Evolutionary conservation across 2,797 vertebrate species (phyloP).

Genomic region (Ambastaia sidthimunki): DNA sequence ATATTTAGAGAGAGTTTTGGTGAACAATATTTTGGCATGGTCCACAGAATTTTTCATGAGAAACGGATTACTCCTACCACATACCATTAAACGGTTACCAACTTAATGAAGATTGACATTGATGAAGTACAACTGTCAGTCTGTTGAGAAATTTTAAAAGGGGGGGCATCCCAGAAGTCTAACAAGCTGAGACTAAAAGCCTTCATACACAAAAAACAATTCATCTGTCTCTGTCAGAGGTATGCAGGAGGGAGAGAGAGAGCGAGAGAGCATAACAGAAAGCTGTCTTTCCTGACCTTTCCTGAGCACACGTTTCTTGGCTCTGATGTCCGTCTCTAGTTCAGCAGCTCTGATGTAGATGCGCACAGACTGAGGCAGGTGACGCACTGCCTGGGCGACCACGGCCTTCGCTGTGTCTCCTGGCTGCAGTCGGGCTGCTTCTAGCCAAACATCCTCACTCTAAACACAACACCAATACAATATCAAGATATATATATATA

Average conservation of each 20-base stretch:
- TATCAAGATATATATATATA: no score
- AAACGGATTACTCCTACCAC: not conserved
- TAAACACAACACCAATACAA: not conserved
- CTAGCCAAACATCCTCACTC: constrained; percentile 98
- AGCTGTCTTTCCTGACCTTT: constrained; percentile 82
- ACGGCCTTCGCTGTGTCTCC: constrained; percentile 97
- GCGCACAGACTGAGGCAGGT: constrained; percentile 93
- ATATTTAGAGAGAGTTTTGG: no score
- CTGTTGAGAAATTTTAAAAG: constrained; percentile 11
- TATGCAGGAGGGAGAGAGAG: constrained; percentile 66
- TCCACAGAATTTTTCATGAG: not conserved
- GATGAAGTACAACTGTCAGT: not conserved
- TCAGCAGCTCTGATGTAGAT: constrained; percentile 97
- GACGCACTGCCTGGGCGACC: constrained; percentile 96
- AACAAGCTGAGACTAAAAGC: constrained; percentile 62
- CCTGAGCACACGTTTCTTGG: constrained; percentile 95
- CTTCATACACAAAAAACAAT: constrained; percentile 59
- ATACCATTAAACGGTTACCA: not conserved
- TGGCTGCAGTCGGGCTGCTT: constrained; percentile 95
- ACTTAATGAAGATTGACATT: not conserved
- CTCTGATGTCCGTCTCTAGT: constrained; percentile 93
- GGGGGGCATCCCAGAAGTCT: not conserved
- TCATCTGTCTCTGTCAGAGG: constrained; percentile 74
- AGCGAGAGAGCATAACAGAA: constrained; percentile 40
- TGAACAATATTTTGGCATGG: not conserved